phyloP scores from a whole-genome alignment of 1,140 invertebrate genomes.

The Triops cancriformis region DNA sequence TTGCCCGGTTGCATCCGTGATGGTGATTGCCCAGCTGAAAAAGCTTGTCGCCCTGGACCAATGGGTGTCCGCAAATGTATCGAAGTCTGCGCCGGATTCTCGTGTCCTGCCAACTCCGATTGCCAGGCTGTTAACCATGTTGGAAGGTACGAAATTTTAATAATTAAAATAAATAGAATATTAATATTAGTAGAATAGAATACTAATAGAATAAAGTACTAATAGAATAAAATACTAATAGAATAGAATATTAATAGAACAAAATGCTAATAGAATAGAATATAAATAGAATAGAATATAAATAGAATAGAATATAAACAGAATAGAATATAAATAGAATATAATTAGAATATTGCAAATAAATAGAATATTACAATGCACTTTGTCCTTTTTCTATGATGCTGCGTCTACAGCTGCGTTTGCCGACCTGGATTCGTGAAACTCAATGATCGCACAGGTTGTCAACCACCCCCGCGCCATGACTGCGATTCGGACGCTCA shows the following conservation, averaged over 20 bases:
- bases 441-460: slow-evolving; percentile 77
- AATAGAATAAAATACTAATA: too few species aligned
- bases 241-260: too few species aligned
- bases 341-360: too few species aligned
- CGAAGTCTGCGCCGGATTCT: slow-evolving; percentile 64
- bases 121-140: slow-evolving; percentile 61
- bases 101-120: slow-evolving; percentile 69
- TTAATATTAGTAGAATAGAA: too few species aligned
- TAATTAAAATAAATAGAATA: too few species aligned
- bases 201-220: too few species aligned
- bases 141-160: slow-evolving; percentile 19
- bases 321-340: too few species aligned
- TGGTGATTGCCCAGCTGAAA: slow-evolving; percentile 56
- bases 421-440: slow-evolving; percentile 64
- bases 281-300: too few species aligned
- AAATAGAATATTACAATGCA: too few species aligned
- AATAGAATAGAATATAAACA: too few species aligned
- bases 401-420: slow-evolving; percentile 24
- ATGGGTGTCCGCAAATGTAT: slow-evolving; percentile 73
- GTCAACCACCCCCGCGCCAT: slow-evolving; percentile 57
- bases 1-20: slow-evolving; percentile 67
- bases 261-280: too few species aligned
- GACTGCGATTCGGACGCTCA: slow-evolving; percentile 68
- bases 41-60: slow-evolving; percentile 68
- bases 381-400: background rate